phyloP scores from a whole-genome alignment of 2,797 vertebrate genomes.

The Pipistrellus kuhlii region DNA sequence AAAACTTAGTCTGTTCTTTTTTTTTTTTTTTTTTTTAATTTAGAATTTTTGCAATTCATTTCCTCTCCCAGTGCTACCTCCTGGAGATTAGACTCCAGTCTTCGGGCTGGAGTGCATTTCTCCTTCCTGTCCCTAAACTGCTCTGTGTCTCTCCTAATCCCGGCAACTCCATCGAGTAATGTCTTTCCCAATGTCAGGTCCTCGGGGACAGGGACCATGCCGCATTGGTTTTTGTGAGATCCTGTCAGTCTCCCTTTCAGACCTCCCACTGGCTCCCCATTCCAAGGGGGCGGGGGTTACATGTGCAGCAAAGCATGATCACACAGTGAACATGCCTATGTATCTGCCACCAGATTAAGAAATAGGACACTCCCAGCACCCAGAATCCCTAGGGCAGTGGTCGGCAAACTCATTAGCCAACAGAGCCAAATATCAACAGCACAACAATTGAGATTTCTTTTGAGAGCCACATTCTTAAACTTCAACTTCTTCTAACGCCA shows the following conservation, averaged over 20 bases:
- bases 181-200: background rate
- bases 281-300: background rate
- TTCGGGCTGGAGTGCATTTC: background rate
- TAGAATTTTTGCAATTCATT: constrained; percentile 2
- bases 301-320: background rate
- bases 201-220: background rate
- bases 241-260: background rate
- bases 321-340: background rate
- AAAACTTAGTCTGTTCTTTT: background rate
- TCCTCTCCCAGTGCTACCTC: background rate
- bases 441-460: too few relatives aligned
- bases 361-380: background rate
- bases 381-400: background rate
- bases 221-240: background rate
- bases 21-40: constrained; percentile 17
- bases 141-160: background rate
- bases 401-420: too few relatives aligned
- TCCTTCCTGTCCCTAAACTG: background rate
- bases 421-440: too few relatives aligned
- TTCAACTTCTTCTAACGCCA: too few relatives aligned
- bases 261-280: background rate
- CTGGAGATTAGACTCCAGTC: background rate
- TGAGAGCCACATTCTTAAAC: too few relatives aligned
- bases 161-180: background rate
- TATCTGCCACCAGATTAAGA: background rate